Evolutionary conservation across 2,888 invertebrate species (phyloP), one percentile per base, ranked within the genome.

Genomic region (Andrena fulva): DNA sequence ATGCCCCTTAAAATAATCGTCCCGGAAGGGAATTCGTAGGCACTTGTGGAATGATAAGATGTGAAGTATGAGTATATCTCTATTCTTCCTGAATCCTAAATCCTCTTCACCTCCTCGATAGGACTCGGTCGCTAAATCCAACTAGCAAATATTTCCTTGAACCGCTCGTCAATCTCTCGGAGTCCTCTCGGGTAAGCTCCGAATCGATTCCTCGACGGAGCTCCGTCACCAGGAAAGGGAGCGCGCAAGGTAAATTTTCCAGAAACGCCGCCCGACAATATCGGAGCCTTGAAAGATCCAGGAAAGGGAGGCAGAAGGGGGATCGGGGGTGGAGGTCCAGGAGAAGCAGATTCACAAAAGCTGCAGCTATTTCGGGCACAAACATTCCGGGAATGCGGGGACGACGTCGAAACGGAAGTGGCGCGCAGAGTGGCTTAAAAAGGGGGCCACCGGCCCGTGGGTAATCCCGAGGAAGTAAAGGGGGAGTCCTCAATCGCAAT

Each of bases 341-440:
- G 33, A 35, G 77, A 29, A 42, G 16, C 31, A 31, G 75, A 81
- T 82, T 76, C 82, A 82, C 82, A 82, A 82, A 82, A 82, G 77
- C 82, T 48, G 35, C 59, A 50, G 82, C 77, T 82, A 82, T 82
- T 82, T 77, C 77, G 77, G 56, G 77, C 67, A 35, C 69, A 69
- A 82, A 77, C 82, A 77, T 82, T 35, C 77, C 29, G 33, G 33
- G 82, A 77, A 82, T 68, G 71, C 66, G 42, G 63, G 60, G 78
- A 71, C 67, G 81, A 68, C 82, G 72, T 76, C 70, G 82, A 69
- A 82, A 71, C 82, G 82, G 82, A 82, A 82, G 82, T 82, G 82
- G 75, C 80, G 81, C 59, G 81, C 80, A 29, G 73, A 72, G 70
- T 64, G 80, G 82, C 74, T 67, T 67, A 73, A 78, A 82, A 82